Percentiles rank a stretch among this genome's conserved stretches.
phyloP scores from a whole-genome alignment of 2,888 invertebrate genomes.

The Candidula unifasciata region DNA sequence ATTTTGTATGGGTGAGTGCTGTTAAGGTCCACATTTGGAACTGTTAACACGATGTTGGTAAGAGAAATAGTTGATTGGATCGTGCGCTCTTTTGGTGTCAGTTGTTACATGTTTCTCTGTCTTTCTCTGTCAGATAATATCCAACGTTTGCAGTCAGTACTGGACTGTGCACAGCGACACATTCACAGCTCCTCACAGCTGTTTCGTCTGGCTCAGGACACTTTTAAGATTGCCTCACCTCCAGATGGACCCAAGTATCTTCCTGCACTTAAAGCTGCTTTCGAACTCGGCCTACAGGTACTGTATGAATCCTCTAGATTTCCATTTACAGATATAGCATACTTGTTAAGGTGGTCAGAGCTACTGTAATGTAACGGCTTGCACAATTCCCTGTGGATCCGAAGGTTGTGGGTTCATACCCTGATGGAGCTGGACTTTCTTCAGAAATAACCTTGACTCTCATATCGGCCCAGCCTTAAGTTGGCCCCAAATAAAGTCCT shows the following conservation, averaged over 20 bases:
- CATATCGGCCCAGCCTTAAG: too few relatives aligned
- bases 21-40: too few relatives aligned
- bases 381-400: too few relatives aligned
- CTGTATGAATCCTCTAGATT: constrained; percentile 8
- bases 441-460: too few relatives aligned
- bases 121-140: constrained; percentile 81
- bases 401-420: too few relatives aligned
- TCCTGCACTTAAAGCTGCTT: constrained; percentile 87
- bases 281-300: constrained; percentile 88
- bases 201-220: constrained; percentile 90
- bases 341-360: not conserved
- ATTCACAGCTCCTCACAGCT: constrained; percentile 90
- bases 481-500: too few relatives aligned
- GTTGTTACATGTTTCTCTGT: not conserved
- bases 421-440: too few relatives aligned
- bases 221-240: constrained; percentile 89
- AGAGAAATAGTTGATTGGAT: too few relatives aligned
- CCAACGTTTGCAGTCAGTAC: constrained; percentile 84
- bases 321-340: not conserved
- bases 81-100: too few relatives aligned
- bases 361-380: too few relatives aligned
- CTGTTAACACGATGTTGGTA: too few relatives aligned
- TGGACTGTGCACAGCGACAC: constrained; percentile 88
- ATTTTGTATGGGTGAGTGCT: too few relatives aligned
- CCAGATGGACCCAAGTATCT: constrained; percentile 87